Conservation (phyloP, 2,113 vertebrate genomes). For the Zeus faber region DNA sequence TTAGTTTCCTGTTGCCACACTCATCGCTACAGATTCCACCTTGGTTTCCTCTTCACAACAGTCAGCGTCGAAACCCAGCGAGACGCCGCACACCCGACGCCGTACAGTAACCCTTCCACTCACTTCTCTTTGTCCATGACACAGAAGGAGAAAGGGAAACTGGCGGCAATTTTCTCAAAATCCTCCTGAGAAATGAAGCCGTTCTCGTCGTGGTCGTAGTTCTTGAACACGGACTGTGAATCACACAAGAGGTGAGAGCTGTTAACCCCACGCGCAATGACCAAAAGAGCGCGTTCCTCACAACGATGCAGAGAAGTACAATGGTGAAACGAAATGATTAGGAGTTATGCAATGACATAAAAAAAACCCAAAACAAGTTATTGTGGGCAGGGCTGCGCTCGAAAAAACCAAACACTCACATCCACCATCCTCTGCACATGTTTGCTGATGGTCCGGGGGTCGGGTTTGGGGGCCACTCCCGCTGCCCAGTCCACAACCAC, state of each 20-base stretch:
- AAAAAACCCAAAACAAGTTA: slow-evolving; percentile 3
- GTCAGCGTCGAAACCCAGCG: slow-evolving; percentile 15
- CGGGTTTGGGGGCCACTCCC: slow-evolving; percentile 89
- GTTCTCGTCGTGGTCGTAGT: slow-evolving; percentile 93
- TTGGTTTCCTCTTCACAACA: slow-evolving; percentile 40
- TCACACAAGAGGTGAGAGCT: slow-evolving; percentile 27
- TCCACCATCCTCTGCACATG: slow-evolving; percentile 97
- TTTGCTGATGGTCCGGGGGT: slow-evolving; percentile 94
- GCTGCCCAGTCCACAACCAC: slow-evolving; percentile 93
- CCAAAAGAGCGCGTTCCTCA: background rate
- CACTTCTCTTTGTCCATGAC: slow-evolving; percentile 96
- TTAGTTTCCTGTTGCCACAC: slow-evolving; percentile 51
- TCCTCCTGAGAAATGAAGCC: slow-evolving; percentile 95
- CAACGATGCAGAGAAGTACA: slow-evolving; percentile 5
- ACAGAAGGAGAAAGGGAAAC: slow-evolving; percentile 96
- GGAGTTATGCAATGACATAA: slow-evolving; percentile 20
- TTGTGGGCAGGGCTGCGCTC: slow-evolving; percentile 15
- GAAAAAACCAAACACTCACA: slow-evolving; percentile 73
- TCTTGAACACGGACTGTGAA: slow-evolving; percentile 93
- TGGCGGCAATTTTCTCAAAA: slow-evolving; percentile 95
- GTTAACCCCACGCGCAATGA: background rate
- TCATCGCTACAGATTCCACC: slow-evolving; percentile 46
- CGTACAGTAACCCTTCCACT: slow-evolving; percentile 30
- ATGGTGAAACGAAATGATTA: slow-evolving; percentile 27
- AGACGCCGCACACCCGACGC: slow-evolving; percentile 23